Base-by-base conservation (phyloP, 2,888 invertebrate genomes). In the Chrysotoxum bicinctum region DNA sequence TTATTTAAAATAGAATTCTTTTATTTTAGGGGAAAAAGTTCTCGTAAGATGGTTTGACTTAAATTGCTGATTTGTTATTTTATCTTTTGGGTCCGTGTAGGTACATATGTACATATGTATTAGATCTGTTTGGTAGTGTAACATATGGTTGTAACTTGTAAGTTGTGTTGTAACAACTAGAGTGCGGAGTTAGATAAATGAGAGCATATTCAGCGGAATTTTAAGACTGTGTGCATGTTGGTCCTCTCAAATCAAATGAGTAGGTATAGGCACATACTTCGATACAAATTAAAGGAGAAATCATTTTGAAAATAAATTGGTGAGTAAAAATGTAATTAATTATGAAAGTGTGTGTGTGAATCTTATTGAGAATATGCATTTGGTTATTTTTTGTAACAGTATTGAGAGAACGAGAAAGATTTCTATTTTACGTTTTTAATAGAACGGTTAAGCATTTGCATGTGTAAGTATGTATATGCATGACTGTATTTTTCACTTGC, bases 171-270 rank as follows among this genome's bases (percentile, higher is more conserved):
- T 37, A 60, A 23, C 14, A 21, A 37, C 12, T 21, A 32, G 32
- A 35, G 19, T 35, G 19, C 1, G 19, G 10, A 16, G 16, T 0
- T 8, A 23, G 8, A 26, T 26, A 50, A 50, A 50, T 14, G 50
- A 62, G 62, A 64, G 32, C 64, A 66, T 66, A 66, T 66, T 66
- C 64, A 66, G 64, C 64, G 19, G 21, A 48, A 35, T 35, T 32
- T 66, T 66, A 12, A 16, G 16, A 26, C 16, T 40, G 62, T 62
- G 16, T 43, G 16, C 1, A 23, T 32, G 10, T 16, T 62, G 12
- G 26, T 64, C n/a, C 16, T 45, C 30, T 40, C 23, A 40, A 30
- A 2, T 3, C 26, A 14, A 40, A 23, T 32, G 10, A 40, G 23
- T 37, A 21, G 10, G 37, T 2, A 54, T 26, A 32, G 26, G 3